phyloP scores from a whole-genome alignment of 2,113 vertebrate species.

The Sakesphorus luctuosus region DNA sequence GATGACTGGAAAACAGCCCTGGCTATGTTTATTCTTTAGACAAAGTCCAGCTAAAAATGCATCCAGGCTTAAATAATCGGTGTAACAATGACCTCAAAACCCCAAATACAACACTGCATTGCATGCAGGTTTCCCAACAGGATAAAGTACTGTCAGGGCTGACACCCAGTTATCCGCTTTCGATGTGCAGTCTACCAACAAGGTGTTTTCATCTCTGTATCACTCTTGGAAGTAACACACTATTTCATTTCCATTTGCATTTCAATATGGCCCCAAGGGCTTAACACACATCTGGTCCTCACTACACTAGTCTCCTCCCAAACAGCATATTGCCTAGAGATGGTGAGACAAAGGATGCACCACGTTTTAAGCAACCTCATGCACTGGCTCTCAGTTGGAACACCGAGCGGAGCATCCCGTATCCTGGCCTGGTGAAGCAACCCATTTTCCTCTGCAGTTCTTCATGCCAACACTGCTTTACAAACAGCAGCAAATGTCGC shows the following conservation, averaged over 20 bases:
- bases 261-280: constrained; percentile 52
- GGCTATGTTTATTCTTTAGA: constrained; percentile 71
- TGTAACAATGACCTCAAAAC: constrained; percentile 67
- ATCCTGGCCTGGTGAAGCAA: not conserved
- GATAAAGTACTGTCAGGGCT: not conserved
- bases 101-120: constrained; percentile 43
- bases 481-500: not conserved
- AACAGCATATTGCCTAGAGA: constrained; percentile 3
- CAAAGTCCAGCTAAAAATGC: constrained; percentile 74
- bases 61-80: constrained; percentile 67
- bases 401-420: rapidly evolving
- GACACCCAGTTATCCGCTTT: not conserved
- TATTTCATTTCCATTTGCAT: constrained; percentile 42
- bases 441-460: not conserved
- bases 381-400: rapidly evolving
- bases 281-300: constrained; percentile 38
- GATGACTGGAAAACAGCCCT: constrained; percentile 61
- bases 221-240: not conserved
- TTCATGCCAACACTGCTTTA: not conserved
- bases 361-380: not conserved
- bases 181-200: not conserved
- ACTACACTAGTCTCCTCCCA: not conserved
- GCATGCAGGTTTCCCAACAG: constrained; percentile 42
- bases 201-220: not conserved
- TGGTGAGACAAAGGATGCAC: not conserved